Percentiles rank a stretch among this genome's conserved stretches.
These are phyloP conservation scores for Deilephila elpenor DNA, from an alignment of 2,888 invertebrate genomes.

Conservation along the genomic window DNA sequence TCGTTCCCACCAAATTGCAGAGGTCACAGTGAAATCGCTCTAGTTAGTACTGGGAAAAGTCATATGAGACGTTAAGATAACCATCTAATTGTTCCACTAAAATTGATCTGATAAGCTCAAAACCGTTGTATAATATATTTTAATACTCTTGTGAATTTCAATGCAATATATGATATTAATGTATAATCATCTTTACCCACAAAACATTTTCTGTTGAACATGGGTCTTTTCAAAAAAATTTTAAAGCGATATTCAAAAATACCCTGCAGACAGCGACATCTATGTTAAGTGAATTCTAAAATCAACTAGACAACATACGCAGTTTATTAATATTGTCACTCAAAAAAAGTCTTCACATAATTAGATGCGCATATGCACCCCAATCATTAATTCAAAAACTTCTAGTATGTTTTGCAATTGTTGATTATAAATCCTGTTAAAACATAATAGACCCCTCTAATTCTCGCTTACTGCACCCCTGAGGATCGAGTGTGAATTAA, in stretches of 20 bases:
- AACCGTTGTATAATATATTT: too few species aligned
- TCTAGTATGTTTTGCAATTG: not conserved
- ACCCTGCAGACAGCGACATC: too few species aligned
- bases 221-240: too few species aligned
- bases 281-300: too few species aligned
- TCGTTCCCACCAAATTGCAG: constrained; percentile 1
- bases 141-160: too few species aligned
- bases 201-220: too few species aligned
- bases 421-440: too few species aligned
- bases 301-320: too few species aligned
- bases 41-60: constrained; percentile 7
- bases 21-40: constrained; percentile 5
- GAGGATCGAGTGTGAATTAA: constrained; percentile 49
- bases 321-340: too few species aligned
- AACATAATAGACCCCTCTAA: not conserved
- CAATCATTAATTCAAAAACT: not conserved
- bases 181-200: too few species aligned
- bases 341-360: not conserved
- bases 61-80: not conserved
- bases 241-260: too few species aligned
- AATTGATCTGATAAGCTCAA: not conserved
- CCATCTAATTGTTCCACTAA: not conserved
- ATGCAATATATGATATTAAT: too few species aligned
- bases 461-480: constrained; percentile 32
- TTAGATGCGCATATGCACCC: not conserved